Conservation (phyloP, 2,888 invertebrate genomes). For the Cyaniris semiargus region DNA sequence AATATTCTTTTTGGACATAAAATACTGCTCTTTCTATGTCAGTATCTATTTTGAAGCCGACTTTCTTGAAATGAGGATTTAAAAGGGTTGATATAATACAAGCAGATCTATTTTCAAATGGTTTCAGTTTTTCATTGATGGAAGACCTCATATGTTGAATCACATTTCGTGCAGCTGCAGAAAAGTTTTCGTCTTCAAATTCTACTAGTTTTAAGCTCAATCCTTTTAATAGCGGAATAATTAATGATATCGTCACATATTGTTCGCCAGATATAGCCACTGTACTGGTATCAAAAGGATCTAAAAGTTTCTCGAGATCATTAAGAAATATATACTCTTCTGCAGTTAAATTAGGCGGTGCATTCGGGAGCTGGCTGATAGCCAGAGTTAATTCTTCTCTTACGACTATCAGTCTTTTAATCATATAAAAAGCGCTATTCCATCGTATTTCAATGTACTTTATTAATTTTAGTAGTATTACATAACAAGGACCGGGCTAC, state of each 20-base stretch:
- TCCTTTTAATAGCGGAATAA: constrained; percentile 35
- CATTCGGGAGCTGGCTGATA: constrained; percentile 1
- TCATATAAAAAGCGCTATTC: constrained; percentile 24
- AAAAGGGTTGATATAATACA: constrained; percentile 39
- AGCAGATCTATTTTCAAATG: constrained; percentile 37
- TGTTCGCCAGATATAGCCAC: constrained; percentile 38
- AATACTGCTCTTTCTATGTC: constrained; percentile 36
- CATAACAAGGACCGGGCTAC: no score
- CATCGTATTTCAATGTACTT: neutral
- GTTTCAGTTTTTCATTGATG: constrained; percentile 33
- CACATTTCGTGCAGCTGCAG: constrained; percentile 29
- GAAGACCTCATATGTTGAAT: constrained; percentile 30
- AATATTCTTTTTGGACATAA: constrained; percentile 17
- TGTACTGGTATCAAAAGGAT: constrained; percentile 35
- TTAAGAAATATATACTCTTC: no score
- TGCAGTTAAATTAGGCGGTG: constrained; percentile 10
- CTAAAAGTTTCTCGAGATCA: constrained; percentile 35
- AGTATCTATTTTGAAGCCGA: constrained; percentile 37
- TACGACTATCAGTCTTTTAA: constrained; percentile 6
- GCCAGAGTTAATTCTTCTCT: constrained; percentile 27
- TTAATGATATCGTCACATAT: constrained; percentile 29
- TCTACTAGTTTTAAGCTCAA: constrained; percentile 27
- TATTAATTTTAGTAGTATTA: neutral
- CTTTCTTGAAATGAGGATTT: constrained; percentile 39
- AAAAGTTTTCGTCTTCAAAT: constrained; percentile 27